A percentile compares a stretch with the other conserved stretches of the same genome.
Conservation (phyloP, 2,113 vertebrate species). For the Xiphophorus couchianus region DNA sequence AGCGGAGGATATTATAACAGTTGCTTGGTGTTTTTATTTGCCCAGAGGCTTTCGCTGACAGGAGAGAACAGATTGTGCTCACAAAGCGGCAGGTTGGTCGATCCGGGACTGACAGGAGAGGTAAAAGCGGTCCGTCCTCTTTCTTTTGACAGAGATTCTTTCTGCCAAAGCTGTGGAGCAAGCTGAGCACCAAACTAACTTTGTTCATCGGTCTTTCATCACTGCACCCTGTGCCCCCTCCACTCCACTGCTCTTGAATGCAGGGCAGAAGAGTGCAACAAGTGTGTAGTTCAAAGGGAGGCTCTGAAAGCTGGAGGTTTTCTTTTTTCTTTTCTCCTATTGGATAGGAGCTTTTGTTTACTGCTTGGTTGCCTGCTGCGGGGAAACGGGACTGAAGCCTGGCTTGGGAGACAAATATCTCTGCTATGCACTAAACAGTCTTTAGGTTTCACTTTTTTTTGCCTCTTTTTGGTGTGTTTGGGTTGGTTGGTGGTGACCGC, state of each 20-base stretch:
- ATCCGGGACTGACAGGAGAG: slow-evolving; percentile 43
- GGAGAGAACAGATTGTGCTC: slow-evolving; percentile 54
- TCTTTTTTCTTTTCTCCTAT: slow-evolving; percentile 34
- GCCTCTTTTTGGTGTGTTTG: slow-evolving; percentile 37
- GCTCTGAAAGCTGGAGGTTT: slow-evolving; percentile 31
- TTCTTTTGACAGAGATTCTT: slow-evolving; percentile 12
- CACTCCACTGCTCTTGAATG: slow-evolving; percentile 45
- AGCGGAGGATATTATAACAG: slow-evolving; percentile 50
- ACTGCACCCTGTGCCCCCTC: slow-evolving; percentile 33
- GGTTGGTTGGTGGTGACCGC: slow-evolving; percentile 31
- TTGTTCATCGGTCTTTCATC: slow-evolving; percentile 45
- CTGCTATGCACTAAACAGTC: slow-evolving; percentile 65
- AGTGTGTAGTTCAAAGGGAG: slow-evolving; percentile 45
- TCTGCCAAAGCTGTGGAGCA: slow-evolving; percentile 42
- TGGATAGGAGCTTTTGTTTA: slow-evolving; percentile 58
- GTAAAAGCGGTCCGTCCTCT: slow-evolving; percentile 37
- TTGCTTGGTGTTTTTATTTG: slow-evolving; percentile 52
- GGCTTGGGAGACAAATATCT: slow-evolving; percentile 62
- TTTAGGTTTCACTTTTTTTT: slow-evolving; percentile 32
- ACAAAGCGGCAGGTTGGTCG: slow-evolving; percentile 37
- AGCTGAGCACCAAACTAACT: slow-evolving; percentile 54
- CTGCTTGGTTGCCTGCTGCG: slow-evolving; percentile 43
- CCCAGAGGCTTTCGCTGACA: slow-evolving; percentile 48
- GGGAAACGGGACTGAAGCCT: slow-evolving; percentile 59
- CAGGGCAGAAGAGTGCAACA: slow-evolving; percentile 36